A percentile compares a stretch with the other conserved stretches of the same genome.
phyloP scores from a whole-genome alignment of 2,888 invertebrate genomes.

The Cybosia mesomella region DNA sequence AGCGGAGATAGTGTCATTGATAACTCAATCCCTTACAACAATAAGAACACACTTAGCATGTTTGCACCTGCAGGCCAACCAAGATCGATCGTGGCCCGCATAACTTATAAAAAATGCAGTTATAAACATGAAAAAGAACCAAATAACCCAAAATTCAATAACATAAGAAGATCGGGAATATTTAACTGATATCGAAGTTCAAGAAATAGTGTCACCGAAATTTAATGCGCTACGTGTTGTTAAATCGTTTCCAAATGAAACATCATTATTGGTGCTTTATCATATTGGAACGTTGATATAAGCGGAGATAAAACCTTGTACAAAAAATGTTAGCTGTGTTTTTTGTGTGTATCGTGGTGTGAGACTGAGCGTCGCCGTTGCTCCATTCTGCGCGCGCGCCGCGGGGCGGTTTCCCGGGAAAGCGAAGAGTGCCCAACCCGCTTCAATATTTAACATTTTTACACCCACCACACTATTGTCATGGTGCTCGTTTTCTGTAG shows the following conservation, averaged over 20 bases:
- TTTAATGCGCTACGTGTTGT: conserved; percentile 70
- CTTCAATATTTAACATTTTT: conserved; percentile 83
- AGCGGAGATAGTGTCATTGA: conserved; percentile 85
- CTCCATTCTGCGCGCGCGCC: conserved; percentile 65
- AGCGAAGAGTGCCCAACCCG: conserved; percentile 71
- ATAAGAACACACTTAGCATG: conserved; percentile 86
- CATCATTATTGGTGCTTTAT: conserved; percentile 87
- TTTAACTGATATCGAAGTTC: conserved; percentile 46
- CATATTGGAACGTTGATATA: conserved; percentile 79
- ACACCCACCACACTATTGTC: conserved; percentile 81
- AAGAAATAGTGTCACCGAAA: conserved; percentile 71
- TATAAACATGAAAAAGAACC: conserved; percentile 53
- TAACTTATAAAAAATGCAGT: conserved; percentile 61
- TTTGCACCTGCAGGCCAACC: conserved; percentile 83
- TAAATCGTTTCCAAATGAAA: conserved; percentile 81
- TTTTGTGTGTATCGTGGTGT: conserved; percentile 78
- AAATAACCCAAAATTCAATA: conserved; percentile 45
- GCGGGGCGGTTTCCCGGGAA: conserved; percentile 85
- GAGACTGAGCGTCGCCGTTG: conserved; percentile 81
- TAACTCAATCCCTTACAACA: conserved; percentile 86
- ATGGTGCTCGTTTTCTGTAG: conserved; percentile 71
- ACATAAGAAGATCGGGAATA: conserved; percentile 50
- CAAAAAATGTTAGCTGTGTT: conserved; percentile 75
- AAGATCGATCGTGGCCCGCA: conserved; percentile 76
- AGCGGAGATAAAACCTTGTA: conserved; percentile 75